phyloP scores from a whole-genome alignment of 2,888 invertebrate species.

The Ennomos quercinarius region DNA sequence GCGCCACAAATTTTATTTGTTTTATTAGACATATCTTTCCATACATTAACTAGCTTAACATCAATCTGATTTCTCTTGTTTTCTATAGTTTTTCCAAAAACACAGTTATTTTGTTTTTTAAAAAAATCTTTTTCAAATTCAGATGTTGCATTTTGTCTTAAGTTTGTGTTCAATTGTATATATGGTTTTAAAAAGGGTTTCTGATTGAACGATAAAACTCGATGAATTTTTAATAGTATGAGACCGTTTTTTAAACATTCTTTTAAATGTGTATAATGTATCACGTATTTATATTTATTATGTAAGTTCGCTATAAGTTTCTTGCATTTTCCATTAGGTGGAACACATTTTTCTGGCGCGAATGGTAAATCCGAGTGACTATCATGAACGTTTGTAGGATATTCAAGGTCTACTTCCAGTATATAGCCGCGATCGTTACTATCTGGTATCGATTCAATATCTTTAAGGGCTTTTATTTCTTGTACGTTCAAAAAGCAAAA shows the following conservation, averaged over 20 bases:
- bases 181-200: conserved; percentile 21
- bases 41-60: conserved; percentile 6
- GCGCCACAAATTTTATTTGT: conserved; percentile 14
- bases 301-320: conserved; percentile 23
- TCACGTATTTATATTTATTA: conserved; percentile 27
- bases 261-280: conserved; percentile 22
- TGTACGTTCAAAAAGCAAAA: conserved; percentile 14
- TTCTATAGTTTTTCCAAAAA: conserved; percentile 33
- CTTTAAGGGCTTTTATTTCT: conserved; percentile 11
- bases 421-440: conserved; percentile 36
- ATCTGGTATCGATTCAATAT: conserved; percentile 19
- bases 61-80: conserved; percentile 21
- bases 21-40: conserved; percentile 2
- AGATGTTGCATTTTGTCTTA: conserved; percentile 13
- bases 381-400: conserved; percentile 45
- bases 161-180: conserved; percentile 16
- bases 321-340: conserved; percentile 9
- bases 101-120: conserved; percentile 31
- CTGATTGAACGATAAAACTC: conserved; percentile 32
- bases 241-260: conserved; percentile 32
- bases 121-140: conserved; percentile 27
- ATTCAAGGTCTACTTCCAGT: conserved; percentile 51
- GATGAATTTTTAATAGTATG: conserved; percentile 26
- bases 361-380: conserved; percentile 46
- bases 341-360: conserved; percentile 24